Evolutionary conservation across 2,797 vertebrate species (phyloP), one percentile per base, ranked within the genome.

Genomic region (Danio tinwini): DNA sequence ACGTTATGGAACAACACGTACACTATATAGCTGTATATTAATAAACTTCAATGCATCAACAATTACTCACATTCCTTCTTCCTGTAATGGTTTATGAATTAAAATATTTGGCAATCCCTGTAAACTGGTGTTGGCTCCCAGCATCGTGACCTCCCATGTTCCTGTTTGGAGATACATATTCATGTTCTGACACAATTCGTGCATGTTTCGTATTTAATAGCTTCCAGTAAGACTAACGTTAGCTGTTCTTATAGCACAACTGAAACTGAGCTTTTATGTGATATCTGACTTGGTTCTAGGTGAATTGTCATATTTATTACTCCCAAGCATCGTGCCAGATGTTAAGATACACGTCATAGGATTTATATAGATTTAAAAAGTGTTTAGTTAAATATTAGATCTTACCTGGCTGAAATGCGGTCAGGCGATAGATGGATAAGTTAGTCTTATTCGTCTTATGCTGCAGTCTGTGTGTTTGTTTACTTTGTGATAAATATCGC

Each of bases 401-500:
- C 3, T 59, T n/a, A 21, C 53, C 70, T 73, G 29, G 29, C 29
- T 29, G 7, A 21, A 47, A 37, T 45, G 8, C 29, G 39, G 8
- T 16, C 12, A 52, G 29, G 3, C 14, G 14, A 39, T 55, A 39
- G 37, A 7, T 10, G 29, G 29, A 29, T 29, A n/a, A n/a, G n/a
- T n/a, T n/a, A 3, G 17, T 55, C 6, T 42, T 21, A 9, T 56
- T 58, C 12, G 40, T 44, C 14, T 55, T 21, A 14, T 5, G 45
- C 17, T 45, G 16, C 17, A 16, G 53, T 17, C 21, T 29, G 3
- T 29, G 29, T 29, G 61, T 19, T 19, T 17, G n/a, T 53, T 77
- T 19, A 42, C 19, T 52, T 37, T 56, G 29, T 58, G 42, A 63
- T 76, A 76, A 71, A 76, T 58, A 58, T 72, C 59, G 67, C 59